A percentile compares a stretch with the other conserved stretches of the same genome.
Evolutionary conservation across 2,888 invertebrate genomes (phyloP).

Genomic region (Latheticus oryzae): DNA sequence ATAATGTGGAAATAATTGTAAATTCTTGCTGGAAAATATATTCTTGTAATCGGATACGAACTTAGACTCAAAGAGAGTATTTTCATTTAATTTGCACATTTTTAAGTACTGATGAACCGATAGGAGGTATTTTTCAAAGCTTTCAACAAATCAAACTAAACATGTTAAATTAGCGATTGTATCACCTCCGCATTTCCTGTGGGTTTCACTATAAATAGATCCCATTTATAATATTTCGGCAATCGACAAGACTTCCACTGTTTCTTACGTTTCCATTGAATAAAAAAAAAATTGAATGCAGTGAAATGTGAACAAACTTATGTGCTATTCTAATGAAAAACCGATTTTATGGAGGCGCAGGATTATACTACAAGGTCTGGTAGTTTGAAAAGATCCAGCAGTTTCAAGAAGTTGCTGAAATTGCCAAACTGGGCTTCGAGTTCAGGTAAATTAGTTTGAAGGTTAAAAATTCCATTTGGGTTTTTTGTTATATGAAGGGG

Average conservation of each 20-base stretch:
- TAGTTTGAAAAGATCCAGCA: conserved; percentile 68
- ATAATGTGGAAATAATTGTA: conserved; percentile 23
- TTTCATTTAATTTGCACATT: conserved; percentile 39
- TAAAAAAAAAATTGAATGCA: not conserved
- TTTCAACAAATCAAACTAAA: conserved; percentile 30
- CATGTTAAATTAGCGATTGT: conserved; percentile 41
- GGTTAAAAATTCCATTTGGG: not conserved
- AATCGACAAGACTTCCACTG: conserved; percentile 22
- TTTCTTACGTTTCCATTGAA: not conserved
- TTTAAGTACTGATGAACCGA: conserved; percentile 17
- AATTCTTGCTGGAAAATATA: conserved; percentile 19
- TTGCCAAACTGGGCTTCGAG: conserved; percentile 66
- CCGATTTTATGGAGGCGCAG: conserved; percentile 57
- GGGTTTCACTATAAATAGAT: conserved; percentile 37
- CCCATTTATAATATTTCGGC: conserved; percentile 33
- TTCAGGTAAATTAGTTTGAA: conserved; percentile 42
- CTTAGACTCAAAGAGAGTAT: too few relatives aligned
- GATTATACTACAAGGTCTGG: conserved; percentile 63
- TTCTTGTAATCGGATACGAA: conserved; percentile 34
- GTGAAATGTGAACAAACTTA: too few relatives aligned
- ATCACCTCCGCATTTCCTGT: conserved; percentile 44
- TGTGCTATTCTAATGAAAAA: conserved; percentile 22
- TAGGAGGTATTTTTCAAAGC: conserved; percentile 18
- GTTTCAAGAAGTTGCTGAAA: conserved; percentile 70
- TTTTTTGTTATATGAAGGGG: too few relatives aligned